Percentiles rank a stretch among this genome's conserved stretches.
Conservation (phyloP, 2,797 vertebrate genomes). For the Adrianichthys oophorus region DNA sequence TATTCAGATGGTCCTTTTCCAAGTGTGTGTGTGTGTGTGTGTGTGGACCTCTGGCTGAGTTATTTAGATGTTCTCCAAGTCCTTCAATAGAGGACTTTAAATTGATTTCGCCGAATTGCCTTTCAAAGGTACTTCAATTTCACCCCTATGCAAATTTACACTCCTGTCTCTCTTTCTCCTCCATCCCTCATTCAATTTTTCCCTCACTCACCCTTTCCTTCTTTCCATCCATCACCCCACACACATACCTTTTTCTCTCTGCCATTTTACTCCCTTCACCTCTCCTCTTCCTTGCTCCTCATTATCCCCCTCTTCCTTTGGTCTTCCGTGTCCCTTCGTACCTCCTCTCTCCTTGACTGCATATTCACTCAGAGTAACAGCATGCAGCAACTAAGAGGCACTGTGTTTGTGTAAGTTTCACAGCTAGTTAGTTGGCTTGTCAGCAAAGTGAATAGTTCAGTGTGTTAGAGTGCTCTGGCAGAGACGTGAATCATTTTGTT, state of each 20-base stretch:
- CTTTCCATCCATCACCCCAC: conserved; percentile 19
- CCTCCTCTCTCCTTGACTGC: conserved; percentile 1
- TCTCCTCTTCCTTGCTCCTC: neutral
- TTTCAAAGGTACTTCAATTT: conserved; percentile 69
- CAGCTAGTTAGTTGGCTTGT: conserved; percentile 47
- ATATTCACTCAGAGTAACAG: conserved; percentile 29
- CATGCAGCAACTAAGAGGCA: conserved; percentile 29
- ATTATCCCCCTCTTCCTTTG: neutral
- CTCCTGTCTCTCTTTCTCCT: conserved; percentile 15
- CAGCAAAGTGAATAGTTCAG: conserved; percentile 13
- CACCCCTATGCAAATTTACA: conserved; percentile 65
- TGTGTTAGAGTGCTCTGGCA: conserved; percentile 30
- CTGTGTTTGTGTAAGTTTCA: conserved; percentile 36
- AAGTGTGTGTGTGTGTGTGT: neutral
- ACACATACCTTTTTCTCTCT: conserved; percentile 4
- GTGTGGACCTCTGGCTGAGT: conserved; percentile 28
- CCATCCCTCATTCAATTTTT: conserved; percentile 19
- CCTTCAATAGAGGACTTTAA: conserved; percentile 66
- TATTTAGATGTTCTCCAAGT: conserved; percentile 57
- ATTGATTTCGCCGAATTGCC: conserved; percentile 71
- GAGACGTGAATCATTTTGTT: conserved; percentile 58
- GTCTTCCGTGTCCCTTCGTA: neutral
- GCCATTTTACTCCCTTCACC: neutral
- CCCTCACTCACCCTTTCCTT: conserved; percentile 5
- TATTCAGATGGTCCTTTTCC: too few species aligned